These are phyloP conservation scores for Acanthosepion lycidas DNA, from an alignment of 2,888 invertebrate species.

Conservation along the genomic window DNA sequence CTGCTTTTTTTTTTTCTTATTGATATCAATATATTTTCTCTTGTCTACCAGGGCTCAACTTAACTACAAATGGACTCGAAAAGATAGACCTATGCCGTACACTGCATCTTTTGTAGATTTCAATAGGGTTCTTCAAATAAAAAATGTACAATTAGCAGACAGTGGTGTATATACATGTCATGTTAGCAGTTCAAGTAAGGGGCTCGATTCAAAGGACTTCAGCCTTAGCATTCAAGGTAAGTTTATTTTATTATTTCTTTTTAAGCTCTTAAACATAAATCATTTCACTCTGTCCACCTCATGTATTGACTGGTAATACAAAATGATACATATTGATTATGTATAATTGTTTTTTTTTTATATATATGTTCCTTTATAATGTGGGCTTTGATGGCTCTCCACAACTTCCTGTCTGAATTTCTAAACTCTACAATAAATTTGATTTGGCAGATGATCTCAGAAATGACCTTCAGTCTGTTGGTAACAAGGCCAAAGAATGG, in stretches of 20 bases:
- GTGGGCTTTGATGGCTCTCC: too few relatives aligned
- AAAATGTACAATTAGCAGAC: not conserved
- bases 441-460: too few relatives aligned
- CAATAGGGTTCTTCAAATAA: not conserved
- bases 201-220: not conserved
- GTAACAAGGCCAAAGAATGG: too few relatives aligned
- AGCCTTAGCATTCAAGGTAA: slow-evolving; percentile 25
- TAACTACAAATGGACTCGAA: not conserved
- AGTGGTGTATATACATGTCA: not conserved
- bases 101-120: not conserved
- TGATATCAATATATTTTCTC: not conserved
- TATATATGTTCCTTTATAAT: too few relatives aligned
- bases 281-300: too few relatives aligned
- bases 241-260: not conserved
- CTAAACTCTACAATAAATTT: too few relatives aligned
- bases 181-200: not conserved
- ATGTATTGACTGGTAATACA: too few relatives aligned
- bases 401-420: too few relatives aligned
- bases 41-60: not conserved
- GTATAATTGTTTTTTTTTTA: too few relatives aligned
- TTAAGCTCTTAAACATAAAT: too few relatives aligned
- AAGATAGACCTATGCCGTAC: not conserved
- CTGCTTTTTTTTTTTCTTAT: not conserved
- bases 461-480: too few relatives aligned
- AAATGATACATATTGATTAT: too few relatives aligned